phyloP scores from a whole-genome alignment of 2,888 invertebrate species.

The Drosophila paramelanica region DNA sequence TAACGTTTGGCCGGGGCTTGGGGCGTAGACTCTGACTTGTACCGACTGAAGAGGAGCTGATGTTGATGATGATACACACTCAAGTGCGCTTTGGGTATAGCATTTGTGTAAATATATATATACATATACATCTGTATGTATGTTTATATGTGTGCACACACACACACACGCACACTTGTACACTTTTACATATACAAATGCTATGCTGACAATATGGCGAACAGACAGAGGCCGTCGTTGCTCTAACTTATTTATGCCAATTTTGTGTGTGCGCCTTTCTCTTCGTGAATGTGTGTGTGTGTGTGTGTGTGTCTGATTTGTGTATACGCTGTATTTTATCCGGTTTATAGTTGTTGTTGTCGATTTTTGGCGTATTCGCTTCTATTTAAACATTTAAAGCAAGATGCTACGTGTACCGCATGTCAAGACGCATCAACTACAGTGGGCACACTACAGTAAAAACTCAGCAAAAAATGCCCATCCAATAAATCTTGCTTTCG shows the following conservation, averaged over 20 bases:
- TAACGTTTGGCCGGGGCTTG: slow-evolving; percentile 25
- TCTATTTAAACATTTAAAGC: slow-evolving; percentile 77
- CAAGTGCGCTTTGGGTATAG: slow-evolving; percentile 79
- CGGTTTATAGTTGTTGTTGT: slow-evolving; percentile 42
- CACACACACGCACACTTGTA: slow-evolving; percentile 27
- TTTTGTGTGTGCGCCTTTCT: slow-evolving; percentile 43
- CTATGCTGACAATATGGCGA: slow-evolving; percentile 71
- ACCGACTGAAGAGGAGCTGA: slow-evolving; percentile 77
- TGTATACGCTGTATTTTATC: slow-evolving; percentile 35
- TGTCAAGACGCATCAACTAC: slow-evolving; percentile 31
- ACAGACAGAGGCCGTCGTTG: slow-evolving; percentile 45
- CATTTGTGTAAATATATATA: slow-evolving; percentile 73
- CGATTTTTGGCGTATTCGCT: slow-evolving; percentile 67
- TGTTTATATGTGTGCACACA: slow-evolving; percentile 9
- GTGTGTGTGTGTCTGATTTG: slow-evolving; percentile 26
- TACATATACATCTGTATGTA: background rate
- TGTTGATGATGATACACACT: slow-evolving; percentile 81
- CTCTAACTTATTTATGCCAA: slow-evolving; percentile 79
- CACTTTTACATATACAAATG: slow-evolving; percentile 27
- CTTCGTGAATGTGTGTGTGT: slow-evolving; percentile 21
- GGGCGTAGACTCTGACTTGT: slow-evolving; percentile 42
- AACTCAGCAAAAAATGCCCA: background rate
- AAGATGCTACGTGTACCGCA: slow-evolving; percentile 68
- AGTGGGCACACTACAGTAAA: slow-evolving; percentile 15
- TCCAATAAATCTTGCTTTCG: background rate